Conservation (phyloP, 1,140 invertebrate species). For the Pectinophora gossypiella region DNA sequence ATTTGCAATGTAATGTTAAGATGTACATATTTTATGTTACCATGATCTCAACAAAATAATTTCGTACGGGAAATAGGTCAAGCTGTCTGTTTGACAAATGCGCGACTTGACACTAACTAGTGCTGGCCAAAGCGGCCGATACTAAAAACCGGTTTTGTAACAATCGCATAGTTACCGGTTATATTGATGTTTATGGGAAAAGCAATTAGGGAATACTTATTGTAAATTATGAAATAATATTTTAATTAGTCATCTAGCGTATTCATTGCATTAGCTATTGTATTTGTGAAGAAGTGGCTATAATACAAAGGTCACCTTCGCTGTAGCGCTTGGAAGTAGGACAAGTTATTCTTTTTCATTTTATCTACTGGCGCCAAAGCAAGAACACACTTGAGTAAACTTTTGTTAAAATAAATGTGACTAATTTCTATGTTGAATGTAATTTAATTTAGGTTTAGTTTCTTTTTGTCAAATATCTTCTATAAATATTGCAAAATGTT, state of each 20-base stretch:
- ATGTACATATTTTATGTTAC: not conserved
- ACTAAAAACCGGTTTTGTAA: not conserved
- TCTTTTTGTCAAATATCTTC: not conserved
- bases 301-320: not conserved
- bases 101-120: not conserved
- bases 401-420: not conserved
- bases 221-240: not conserved
- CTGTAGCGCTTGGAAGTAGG: not conserved
- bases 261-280: not conserved
- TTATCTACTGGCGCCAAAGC: not conserved
- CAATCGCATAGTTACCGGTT: not conserved
- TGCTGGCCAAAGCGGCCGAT: not conserved
- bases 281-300: not conserved
- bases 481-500: not conserved
- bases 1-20: no score
- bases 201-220: not conserved
- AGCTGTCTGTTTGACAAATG: not conserved
- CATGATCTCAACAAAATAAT: not conserved
- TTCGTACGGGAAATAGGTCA: not conserved
- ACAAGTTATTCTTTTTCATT: not conserved
- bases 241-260: not conserved
- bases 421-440: not conserved
- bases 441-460: not conserved
- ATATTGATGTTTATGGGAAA: not conserved
- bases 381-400: slow-evolving; percentile 1